A percentile compares a stretch with the other conserved stretches of the same genome.
These are phyloP conservation scores for Micronisus gabar DNA, from an alignment of 2,113 vertebrate genomes.

Conservation along the genomic window DNA sequence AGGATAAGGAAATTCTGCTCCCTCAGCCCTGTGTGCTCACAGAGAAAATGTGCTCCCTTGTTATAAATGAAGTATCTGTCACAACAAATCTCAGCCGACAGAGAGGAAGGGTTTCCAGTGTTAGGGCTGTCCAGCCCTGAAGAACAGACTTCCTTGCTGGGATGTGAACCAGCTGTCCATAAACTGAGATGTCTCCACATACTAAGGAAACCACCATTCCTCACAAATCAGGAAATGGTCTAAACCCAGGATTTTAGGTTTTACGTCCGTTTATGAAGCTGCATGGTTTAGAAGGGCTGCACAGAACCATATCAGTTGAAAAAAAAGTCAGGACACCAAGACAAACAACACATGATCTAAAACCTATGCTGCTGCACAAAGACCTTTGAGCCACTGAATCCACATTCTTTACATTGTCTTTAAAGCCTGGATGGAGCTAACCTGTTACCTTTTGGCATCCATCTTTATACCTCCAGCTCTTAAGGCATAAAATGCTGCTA, in stretches of 20 bases:
- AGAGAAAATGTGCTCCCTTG: neutral
- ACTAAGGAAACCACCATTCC: neutral
- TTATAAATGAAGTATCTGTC: neutral
- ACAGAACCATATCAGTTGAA: neutral
- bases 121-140: neutral
- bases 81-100: neutral
- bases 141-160: neutral
- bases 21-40: neutral
- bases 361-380: neutral
- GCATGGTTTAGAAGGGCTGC: neutral
- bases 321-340: neutral
- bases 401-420: neutral
- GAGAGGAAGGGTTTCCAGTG: neutral
- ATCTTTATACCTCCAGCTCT: neutral
- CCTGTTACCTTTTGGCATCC: neutral
- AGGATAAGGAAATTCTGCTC: neutral
- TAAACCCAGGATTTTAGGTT: neutral
- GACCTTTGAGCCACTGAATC: neutral
- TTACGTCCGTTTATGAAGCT: neutral
- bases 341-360: neutral
- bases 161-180: neutral
- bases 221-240: neutral
- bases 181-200: neutral
- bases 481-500: neutral
- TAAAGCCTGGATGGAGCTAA: neutral